Evolutionary conservation across 1,140 invertebrate species (phyloP).

Genomic region (Acromyrmex charruanus): DNA sequence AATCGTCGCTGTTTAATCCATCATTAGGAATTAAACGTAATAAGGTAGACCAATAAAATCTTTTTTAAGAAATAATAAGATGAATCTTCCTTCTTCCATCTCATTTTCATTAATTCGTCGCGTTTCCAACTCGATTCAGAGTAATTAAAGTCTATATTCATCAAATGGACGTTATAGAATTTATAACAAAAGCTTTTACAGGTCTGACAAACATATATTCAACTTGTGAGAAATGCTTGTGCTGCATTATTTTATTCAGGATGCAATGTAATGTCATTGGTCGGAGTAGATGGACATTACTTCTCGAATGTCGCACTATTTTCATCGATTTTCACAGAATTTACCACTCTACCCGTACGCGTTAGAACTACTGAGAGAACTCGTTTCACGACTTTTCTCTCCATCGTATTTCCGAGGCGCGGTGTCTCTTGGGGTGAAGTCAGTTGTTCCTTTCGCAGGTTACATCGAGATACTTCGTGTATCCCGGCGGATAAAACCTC

Average conservation of each 20-base stretch:
- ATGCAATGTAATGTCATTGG: neutral
- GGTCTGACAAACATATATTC: neutral
- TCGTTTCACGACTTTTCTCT: conserved; percentile 69
- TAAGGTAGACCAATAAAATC: conserved; percentile 22
- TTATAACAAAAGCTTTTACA: neutral
- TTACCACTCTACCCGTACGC: conserved; percentile 37
- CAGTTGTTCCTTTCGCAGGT: conserved; percentile 71
- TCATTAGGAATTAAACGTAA: conserved; percentile 19
- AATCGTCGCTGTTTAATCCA: conserved; percentile 22
- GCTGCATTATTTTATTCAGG: neutral
- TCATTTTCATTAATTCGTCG: conserved; percentile 3
- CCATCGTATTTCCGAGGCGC: conserved; percentile 58
- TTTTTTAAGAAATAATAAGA: neutral
- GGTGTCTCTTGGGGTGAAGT: conserved; percentile 62
- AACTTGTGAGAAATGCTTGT: neutral
- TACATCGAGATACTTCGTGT: conserved; percentile 70
- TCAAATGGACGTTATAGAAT: neutral
- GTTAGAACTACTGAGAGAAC: conserved; percentile 65
- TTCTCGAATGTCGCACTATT: conserved; percentile 37
- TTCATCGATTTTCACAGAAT: conserved; percentile 55
- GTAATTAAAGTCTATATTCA: neutral
- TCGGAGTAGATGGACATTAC: conserved; percentile 1
- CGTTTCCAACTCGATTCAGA: neutral
- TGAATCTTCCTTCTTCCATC: neutral
- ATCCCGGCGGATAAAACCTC: conserved; percentile 75